A percentile compares a stretch with the other conserved stretches of the same genome.
Evolutionary conservation across 2,113 vertebrate genomes (phyloP).

Genomic region (Oreochromis tanganicae): DNA sequence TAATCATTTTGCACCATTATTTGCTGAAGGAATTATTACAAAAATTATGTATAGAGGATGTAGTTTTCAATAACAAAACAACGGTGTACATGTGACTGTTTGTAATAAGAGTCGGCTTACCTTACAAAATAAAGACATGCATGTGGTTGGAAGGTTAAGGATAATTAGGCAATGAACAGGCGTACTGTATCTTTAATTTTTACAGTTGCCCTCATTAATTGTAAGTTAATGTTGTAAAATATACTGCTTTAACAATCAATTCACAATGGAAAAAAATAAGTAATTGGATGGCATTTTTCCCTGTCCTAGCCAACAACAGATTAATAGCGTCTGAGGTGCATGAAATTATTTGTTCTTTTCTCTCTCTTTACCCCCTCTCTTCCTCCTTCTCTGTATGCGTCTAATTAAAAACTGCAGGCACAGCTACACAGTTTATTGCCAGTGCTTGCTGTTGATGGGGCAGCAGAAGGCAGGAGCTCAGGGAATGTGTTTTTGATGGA

Average conservation of each 20-base stretch:
- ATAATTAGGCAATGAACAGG: not conserved
- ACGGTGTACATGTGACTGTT: not conserved
- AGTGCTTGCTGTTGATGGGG: constrained; percentile 34
- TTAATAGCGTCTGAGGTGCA: constrained; percentile 31
- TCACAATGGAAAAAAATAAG: not conserved
- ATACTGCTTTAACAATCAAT: not conserved
- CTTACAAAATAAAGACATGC: not conserved
- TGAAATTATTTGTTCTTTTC: constrained; percentile 12
- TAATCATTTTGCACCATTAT: not conserved
- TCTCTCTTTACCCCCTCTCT: not conserved
- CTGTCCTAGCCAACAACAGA: constrained; percentile 17
- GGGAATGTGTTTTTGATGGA: constrained; percentile 37
- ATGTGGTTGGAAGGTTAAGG: not conserved
- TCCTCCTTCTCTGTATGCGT: constrained; percentile 26
- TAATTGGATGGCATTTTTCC: not conserved
- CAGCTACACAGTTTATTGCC: constrained; percentile 42
- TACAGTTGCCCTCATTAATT: not conserved
- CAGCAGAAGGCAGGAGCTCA: constrained; percentile 24
- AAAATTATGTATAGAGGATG: not conserved
- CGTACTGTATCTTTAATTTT: not conserved
- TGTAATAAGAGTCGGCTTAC: not conserved
- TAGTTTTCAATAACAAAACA: not conserved
- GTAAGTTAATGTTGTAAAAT: not conserved
- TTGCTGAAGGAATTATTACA: not conserved
- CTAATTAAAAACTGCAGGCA: constrained; percentile 53